A percentile compares a stretch with the other conserved stretches of the same genome.
phyloP scores from a whole-genome alignment of 2,797 vertebrate species.

The Galagoides demidoff region DNA sequence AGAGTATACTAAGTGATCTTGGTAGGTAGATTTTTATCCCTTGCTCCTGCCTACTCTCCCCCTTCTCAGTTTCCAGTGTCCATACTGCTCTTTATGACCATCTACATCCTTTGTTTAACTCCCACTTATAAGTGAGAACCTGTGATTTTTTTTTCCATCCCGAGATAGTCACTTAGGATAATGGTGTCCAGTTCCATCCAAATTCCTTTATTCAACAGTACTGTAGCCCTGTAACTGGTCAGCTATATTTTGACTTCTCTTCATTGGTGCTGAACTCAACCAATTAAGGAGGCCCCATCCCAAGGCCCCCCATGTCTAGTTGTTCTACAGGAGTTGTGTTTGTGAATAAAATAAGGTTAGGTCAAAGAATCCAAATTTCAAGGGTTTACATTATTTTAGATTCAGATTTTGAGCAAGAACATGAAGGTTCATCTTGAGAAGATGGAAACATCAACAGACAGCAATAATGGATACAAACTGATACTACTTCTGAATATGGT shows the following conservation, averaged over 20 bases:
- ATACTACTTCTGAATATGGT: not conserved
- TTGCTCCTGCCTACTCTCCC: not conserved
- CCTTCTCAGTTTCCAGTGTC: not conserved
- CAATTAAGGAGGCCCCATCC: not conserved
- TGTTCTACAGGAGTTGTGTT: not conserved
- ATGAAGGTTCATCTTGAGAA: not conserved
- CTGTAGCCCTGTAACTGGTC: not conserved
- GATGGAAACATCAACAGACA: not conserved
- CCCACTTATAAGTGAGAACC: not conserved
- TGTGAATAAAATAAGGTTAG: slow-evolving; percentile 33
- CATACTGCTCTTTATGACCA: not conserved
- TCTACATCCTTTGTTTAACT: not conserved
- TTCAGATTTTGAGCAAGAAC: slow-evolving; percentile 23
- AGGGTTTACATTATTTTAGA: not conserved
- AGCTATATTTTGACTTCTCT: slow-evolving; percentile 18
- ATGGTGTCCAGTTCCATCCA: not conserved
- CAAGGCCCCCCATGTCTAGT: not conserved
- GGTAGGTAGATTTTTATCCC: not conserved
- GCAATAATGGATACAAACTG: not conserved
- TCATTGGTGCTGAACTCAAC: not conserved
- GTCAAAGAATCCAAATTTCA: slow-evolving; percentile 10
- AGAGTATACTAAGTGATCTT: not conserved
- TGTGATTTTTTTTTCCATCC: not conserved
- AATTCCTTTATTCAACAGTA: not conserved
- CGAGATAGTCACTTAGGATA: not conserved